A percentile compares a stretch with the other conserved stretches of the same genome.
Evolutionary conservation across 2,113 vertebrate genomes (phyloP).

Genomic region (Takifugu flavidus): DNA sequence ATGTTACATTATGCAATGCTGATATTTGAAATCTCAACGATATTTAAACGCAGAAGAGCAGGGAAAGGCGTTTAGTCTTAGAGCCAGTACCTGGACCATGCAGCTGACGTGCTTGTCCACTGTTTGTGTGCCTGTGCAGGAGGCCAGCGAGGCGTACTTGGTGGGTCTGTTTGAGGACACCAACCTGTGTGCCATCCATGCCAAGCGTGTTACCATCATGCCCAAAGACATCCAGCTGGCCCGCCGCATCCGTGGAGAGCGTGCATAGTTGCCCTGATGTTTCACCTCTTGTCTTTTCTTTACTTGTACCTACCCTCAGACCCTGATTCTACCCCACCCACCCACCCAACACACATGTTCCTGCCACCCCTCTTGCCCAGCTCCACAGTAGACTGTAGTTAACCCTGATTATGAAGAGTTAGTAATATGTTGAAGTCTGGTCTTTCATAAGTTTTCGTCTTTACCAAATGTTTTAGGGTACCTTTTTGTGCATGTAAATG

Average conservation of each 20-base stretch:
- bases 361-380: conserved; percentile 32
- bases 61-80: too few species aligned
- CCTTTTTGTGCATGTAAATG: conserved; percentile 68
- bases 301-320: conserved; percentile 13
- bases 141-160: conserved; percentile 82
- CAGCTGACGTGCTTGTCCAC: too few species aligned
- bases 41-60: too few species aligned
- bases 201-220: conserved; percentile 83
- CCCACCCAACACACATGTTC: conserved; percentile 15
- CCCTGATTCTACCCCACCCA: conserved; percentile 1
- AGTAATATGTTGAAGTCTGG: conserved; percentile 69
- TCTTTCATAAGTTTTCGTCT: conserved; percentile 67
- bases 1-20: too few species aligned
- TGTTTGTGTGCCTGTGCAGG: conserved; percentile 55
- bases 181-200: conserved; percentile 82
- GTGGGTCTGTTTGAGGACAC: conserved; percentile 83
- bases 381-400: conserved; percentile 74
- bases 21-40: too few species aligned
- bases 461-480: conserved; percentile 72
- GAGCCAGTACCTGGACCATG: too few species aligned
- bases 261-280: conserved; percentile 66
- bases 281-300: conserved; percentile 42
- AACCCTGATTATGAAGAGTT: conserved; percentile 70
- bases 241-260: conserved; percentile 81
- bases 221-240: conserved; percentile 87